A percentile compares a stretch with the other conserved stretches of the same genome.
Evolutionary conservation across 2,113 vertebrate species (phyloP).

Genomic region (Callopanchax toddi): DNA sequence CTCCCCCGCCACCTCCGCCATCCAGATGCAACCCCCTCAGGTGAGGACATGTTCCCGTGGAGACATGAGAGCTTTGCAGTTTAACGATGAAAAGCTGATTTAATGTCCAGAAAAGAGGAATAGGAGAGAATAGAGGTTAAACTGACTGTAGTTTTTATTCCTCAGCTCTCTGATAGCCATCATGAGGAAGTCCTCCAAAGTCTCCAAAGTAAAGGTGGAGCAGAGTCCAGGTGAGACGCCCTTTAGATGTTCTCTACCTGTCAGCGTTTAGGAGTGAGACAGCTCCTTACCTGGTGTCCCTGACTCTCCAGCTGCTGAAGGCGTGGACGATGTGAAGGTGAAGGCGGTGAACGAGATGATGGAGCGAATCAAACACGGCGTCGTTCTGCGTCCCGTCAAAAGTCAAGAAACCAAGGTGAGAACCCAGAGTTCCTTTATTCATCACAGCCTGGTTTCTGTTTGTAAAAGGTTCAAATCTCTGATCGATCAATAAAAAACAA

Average conservation of each 20-base stretch:
- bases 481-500: too few species aligned
- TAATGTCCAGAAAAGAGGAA: too few species aligned
- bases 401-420: constrained; percentile 79
- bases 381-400: constrained; percentile 83
- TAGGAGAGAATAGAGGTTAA: too few species aligned
- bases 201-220: constrained; percentile 78
- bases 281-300: not conserved
- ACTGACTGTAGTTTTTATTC: not conserved
- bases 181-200: constrained; percentile 84
- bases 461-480: too few species aligned
- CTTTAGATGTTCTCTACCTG: not conserved
- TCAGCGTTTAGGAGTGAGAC: not conserved
- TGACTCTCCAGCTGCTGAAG: constrained; percentile 58
- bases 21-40: constrained; percentile 84
- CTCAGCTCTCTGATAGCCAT: constrained; percentile 83
- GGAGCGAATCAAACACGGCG: constrained; percentile 84
- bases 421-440: not conserved
- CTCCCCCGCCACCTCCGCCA: constrained; percentile 77
- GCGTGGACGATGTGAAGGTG: constrained; percentile 78
- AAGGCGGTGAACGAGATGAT: constrained; percentile 87
- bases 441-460: not conserved
- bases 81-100: too few species aligned
- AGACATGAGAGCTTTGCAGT: too few species aligned
- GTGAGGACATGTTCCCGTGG: constrained; percentile 50
- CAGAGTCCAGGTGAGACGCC: constrained; percentile 65